Evolutionary conservation across 2,888 invertebrate genomes (phyloP).

Genomic region (Belgica antarctica): DNA sequence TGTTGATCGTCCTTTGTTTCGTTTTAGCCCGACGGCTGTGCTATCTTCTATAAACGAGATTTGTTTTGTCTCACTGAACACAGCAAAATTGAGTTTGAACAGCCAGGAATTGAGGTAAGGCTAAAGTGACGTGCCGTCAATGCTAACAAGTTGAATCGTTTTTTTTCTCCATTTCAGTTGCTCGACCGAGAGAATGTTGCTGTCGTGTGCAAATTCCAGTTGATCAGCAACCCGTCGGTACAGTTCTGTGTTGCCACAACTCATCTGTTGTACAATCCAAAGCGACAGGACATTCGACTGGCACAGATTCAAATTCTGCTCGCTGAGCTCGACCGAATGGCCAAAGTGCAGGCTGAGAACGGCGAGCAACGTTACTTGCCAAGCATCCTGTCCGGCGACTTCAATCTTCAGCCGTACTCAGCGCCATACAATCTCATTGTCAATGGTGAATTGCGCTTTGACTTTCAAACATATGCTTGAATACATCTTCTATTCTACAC

Average conservation of each 20-base stretch:
- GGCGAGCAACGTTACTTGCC: conserved; percentile 58
- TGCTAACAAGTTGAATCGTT: neutral
- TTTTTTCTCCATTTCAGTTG: conserved; percentile 53
- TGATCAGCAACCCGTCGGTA: conserved; percentile 56
- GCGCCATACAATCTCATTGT: conserved; percentile 69
- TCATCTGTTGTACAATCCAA: conserved; percentile 90
- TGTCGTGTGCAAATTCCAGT: conserved; percentile 70
- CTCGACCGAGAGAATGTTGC: conserved; percentile 87
- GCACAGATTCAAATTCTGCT: conserved; percentile 83
- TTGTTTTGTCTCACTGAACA: conserved; percentile 67
- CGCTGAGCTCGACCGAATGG: conserved; percentile 78
- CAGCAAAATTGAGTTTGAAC: conserved; percentile 68
- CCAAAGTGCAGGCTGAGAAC: conserved; percentile 52
- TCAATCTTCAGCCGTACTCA: conserved; percentile 78
- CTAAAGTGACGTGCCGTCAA: conserved; percentile 33
- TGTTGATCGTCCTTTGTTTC: neutral
- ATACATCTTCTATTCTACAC: neutral
- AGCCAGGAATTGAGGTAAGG: conserved; percentile 48
- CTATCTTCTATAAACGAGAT: conserved; percentile 73
- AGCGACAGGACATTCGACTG: conserved; percentile 81
- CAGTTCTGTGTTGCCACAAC: conserved; percentile 84
- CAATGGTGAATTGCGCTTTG: conserved; percentile 54
- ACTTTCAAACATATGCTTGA: neutral
- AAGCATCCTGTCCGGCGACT: conserved; percentile 87
- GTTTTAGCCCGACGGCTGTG: conserved; percentile 75